Evolutionary conservation across 2,888 invertebrate species (phyloP).

Genomic region (Pseudococcus longispinus): DNA sequence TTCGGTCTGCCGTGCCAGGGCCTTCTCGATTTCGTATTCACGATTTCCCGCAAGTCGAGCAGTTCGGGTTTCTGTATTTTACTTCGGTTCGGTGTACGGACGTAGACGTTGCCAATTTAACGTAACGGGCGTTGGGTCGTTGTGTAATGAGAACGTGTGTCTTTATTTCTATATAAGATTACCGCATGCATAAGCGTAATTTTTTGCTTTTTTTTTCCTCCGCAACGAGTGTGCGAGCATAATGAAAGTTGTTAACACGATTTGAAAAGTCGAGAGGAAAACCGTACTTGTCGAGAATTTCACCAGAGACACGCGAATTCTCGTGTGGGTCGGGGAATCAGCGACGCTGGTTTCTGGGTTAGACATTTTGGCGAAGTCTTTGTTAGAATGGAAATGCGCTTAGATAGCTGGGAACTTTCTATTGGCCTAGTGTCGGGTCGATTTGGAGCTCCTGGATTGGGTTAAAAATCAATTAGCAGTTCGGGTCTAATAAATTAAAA

Average conservation of each 20-base stretch:
- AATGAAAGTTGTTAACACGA: conserved; percentile 31
- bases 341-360: neutral
- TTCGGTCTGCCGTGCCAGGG: neutral
- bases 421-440: no score
- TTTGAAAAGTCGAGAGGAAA: neutral
- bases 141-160: conserved; percentile 30
- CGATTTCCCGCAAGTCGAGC: neutral
- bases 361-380: neutral
- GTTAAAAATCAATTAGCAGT: no score
- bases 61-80: neutral
- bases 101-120: neutral
- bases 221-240: neutral
- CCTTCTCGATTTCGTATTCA: neutral
- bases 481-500: no score
- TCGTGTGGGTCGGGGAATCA: neutral
- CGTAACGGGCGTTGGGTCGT: neutral
- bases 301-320: neutral
- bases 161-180: neutral
- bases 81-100: neutral
- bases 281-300: neutral
- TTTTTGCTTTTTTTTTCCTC: neutral
- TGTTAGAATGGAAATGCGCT: no score
- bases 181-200: conserved; percentile 11
- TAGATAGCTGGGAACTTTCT: no score
- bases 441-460: no score